Evolutionary conservation across 2,797 vertebrate species (phyloP).

Genomic region (Oryzias sinensis): DNA sequence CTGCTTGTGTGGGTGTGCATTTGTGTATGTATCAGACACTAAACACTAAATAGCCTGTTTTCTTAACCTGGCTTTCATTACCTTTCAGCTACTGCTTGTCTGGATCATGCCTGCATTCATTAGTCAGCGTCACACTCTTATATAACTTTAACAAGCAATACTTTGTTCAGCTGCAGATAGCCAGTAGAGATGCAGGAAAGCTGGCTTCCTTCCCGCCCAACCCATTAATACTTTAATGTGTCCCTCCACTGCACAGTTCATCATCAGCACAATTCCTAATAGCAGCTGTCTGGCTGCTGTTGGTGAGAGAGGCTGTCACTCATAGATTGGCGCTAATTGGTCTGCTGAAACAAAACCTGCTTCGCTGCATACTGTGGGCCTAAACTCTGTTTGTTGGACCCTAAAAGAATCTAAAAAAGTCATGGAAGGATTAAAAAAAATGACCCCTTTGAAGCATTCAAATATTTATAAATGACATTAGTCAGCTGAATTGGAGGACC

Average conservation of each 20-base stretch:
- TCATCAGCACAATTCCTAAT: conserved; percentile 42
- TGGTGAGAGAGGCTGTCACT: conserved; percentile 45
- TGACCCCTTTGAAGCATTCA: too few relatives aligned
- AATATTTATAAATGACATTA: too few relatives aligned
- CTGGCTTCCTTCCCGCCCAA: conserved; percentile 46
- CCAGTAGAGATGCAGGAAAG: conserved; percentile 43
- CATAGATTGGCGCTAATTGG: conserved; percentile 47
- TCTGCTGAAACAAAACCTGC: conserved; percentile 48
- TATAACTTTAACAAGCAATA: conserved; percentile 70
- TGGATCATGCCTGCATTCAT: conserved; percentile 66
- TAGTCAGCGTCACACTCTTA: conserved; percentile 59
- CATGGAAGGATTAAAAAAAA: too few relatives aligned
- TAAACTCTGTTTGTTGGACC: too few relatives aligned
- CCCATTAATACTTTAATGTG: conserved; percentile 41
- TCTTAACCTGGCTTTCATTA: conserved; percentile 49
- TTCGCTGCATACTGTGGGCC: conserved; percentile 1
- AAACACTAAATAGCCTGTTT: conserved; percentile 17
- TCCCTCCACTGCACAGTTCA: conserved; percentile 44
- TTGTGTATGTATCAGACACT: too few relatives aligned
- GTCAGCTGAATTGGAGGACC: too few relatives aligned
- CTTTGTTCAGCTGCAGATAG: conserved; percentile 50
- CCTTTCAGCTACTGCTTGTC: conserved; percentile 44
- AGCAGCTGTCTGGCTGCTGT: conserved; percentile 7
- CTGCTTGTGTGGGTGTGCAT: too few relatives aligned
- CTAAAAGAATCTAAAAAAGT: too few relatives aligned